Conservation (phyloP, 2,113 vertebrate genomes). For the Promerops cafer region DNA sequence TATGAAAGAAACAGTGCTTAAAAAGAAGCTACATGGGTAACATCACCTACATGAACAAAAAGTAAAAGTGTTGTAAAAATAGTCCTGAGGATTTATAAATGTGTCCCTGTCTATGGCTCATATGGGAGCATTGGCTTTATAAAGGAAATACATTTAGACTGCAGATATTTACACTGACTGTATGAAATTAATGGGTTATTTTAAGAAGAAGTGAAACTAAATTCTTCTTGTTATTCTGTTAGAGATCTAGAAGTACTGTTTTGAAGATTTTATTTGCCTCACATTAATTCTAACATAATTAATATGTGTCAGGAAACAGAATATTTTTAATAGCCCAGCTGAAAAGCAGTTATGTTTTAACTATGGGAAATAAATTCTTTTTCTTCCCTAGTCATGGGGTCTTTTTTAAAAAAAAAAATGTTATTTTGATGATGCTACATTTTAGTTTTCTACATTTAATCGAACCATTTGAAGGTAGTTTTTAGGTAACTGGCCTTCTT, state of each 20-base stretch:
- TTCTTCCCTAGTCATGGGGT: neutral
- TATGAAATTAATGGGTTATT: neutral
- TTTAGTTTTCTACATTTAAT: neutral
- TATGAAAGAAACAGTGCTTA: neutral
- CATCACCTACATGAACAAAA: neutral
- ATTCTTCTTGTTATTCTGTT: neutral
- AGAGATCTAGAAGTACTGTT: neutral
- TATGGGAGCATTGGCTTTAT: neutral
- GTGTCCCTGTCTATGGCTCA: neutral
- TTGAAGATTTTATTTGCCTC: neutral
- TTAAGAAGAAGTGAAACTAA: neutral
- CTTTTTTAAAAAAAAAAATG: neutral
- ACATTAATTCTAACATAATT: neutral
- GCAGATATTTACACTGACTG: neutral
- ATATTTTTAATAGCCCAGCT: neutral
- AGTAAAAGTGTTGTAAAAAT: neutral
- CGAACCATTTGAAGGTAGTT: neutral
- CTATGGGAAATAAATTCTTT: neutral
- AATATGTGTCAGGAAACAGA: neutral
- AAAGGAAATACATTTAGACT: neutral
- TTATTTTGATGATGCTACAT: neutral
- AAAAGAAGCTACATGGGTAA: neutral
- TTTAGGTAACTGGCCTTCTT: neutral
- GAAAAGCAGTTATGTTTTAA: neutral
- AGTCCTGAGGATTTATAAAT: neutral